Evolutionary conservation across 1,140 invertebrate genomes (phyloP), one percentile per base, ranked within the genome.

Genomic region (Halesus radiatus): DNA sequence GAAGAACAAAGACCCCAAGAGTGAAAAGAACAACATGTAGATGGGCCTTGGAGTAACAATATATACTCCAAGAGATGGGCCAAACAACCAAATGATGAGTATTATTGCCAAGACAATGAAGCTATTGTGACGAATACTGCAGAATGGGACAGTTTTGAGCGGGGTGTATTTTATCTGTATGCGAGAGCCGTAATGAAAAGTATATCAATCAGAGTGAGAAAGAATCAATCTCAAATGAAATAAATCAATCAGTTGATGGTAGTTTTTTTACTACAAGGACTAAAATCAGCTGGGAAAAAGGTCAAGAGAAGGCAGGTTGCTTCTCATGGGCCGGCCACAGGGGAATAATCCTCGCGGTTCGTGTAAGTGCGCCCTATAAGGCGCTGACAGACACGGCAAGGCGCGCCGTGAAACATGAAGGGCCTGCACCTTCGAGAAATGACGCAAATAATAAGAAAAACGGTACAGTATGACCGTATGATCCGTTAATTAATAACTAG

Each of bases 171-270:
- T 76, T 76, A n/a, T 52, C 50, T n/a, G 0, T 15, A n/a, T 23
- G 22, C 10, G n/a, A 23, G 23, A 62, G 32, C 62, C 4, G 15
- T 23, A 64, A 26, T 15, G 53, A 78, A 78, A 68, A 68, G 22
- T 26, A 53, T 23, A 66, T 76, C 56, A 76, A 78, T 78, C 76
- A 66, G 20, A 68, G 62, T 53, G 60, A 22, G 13, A 56, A 68
- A 50, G 76, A 66, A 62, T 78, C 76, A 78, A 78, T 78, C 62
- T 78, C 60, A 10, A 18, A 50, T 23, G 76, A 78, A 37, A 53
- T 78, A 78, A 78, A 78, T 78, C 76, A 78, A 60, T 53, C 54
- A 3, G 16, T 13, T 29, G 32, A 29, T 22, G 50, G 72, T 6
- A 16, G 22, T 32, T 16, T 29, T 29, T 74, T 66, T 37, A 29